phyloP scores from a whole-genome alignment of 1,140 invertebrate genomes.

The Meloidogyne chitwoodi region DNA sequence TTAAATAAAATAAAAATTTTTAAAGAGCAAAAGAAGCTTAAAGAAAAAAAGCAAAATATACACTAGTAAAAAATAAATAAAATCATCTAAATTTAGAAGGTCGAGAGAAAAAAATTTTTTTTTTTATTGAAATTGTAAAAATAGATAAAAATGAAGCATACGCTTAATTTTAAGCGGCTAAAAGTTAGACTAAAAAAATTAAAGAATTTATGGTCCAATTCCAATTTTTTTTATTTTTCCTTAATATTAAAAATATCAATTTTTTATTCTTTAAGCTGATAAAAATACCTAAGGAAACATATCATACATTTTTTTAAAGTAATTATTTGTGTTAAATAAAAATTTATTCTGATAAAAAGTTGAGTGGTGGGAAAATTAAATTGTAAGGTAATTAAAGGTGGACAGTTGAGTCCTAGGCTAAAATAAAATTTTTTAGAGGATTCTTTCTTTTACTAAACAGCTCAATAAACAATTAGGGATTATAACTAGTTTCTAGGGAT shows the following conservation, averaged over 20 bases:
- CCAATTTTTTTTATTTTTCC: background rate
- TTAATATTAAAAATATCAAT: background rate
- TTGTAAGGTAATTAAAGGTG: too few species aligned
- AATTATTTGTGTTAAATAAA: background rate
- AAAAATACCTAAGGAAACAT: background rate
- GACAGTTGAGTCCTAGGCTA: too few species aligned
- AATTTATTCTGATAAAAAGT: background rate
- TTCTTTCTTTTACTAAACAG: too few species aligned
- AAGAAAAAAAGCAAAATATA: background rate
- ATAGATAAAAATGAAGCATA: background rate
- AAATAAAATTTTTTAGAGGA: too few species aligned
- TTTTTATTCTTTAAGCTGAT: background rate
- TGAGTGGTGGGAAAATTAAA: too few species aligned
- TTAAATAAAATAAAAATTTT: background rate
- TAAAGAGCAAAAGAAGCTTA: background rate
- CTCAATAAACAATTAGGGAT: too few species aligned
- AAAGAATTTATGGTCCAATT: background rate
- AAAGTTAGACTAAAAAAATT: background rate
- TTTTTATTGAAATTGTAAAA: background rate
- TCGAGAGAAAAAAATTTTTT: background rate
- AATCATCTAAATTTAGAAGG: background rate
- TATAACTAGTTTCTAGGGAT: too few species aligned
- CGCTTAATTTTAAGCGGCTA: background rate
- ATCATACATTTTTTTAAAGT: background rate
- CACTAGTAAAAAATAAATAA: too few species aligned